A percentile compares a stretch with the other conserved stretches of the same genome.
Evolutionary conservation across 2,888 invertebrate species (phyloP).

Genomic region (Smittia sp.): DNA sequence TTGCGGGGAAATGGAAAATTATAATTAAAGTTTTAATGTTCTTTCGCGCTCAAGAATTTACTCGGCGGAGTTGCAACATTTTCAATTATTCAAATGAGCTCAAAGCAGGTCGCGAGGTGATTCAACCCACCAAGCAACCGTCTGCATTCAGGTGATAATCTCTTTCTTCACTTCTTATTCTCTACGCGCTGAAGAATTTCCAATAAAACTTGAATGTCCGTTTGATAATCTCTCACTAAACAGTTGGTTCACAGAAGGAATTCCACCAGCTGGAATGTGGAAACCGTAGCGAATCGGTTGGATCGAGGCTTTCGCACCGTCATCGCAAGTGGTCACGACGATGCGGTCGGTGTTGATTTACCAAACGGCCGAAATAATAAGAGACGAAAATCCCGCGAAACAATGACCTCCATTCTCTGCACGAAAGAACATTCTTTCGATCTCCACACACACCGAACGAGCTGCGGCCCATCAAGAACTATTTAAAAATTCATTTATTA

Average conservation of each 20-base stretch:
- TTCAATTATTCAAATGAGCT: background rate
- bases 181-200: background rate
- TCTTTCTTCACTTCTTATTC: background rate
- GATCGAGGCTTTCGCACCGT: background rate
- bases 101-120: background rate
- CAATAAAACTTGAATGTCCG: slow-evolving; percentile 1
- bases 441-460: background rate
- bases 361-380: background rate
- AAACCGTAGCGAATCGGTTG: background rate
- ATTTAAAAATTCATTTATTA: slow-evolving; percentile 14
- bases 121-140: background rate
- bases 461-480: background rate
- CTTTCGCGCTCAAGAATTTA: background rate
- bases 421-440: background rate
- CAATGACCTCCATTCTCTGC: slow-evolving; percentile 18
- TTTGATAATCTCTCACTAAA: background rate
- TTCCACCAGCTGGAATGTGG: slow-evolving; percentile 15
- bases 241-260: background rate
- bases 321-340: slow-evolving; percentile 9
- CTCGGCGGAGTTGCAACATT: background rate
- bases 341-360: background rate
- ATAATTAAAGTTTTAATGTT: background rate
- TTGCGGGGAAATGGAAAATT: background rate
- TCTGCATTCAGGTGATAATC: background rate
- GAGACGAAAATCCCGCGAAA: background rate